Conservation (phyloP, 2,113 vertebrate species). For the Lontra canadensis region DNA sequence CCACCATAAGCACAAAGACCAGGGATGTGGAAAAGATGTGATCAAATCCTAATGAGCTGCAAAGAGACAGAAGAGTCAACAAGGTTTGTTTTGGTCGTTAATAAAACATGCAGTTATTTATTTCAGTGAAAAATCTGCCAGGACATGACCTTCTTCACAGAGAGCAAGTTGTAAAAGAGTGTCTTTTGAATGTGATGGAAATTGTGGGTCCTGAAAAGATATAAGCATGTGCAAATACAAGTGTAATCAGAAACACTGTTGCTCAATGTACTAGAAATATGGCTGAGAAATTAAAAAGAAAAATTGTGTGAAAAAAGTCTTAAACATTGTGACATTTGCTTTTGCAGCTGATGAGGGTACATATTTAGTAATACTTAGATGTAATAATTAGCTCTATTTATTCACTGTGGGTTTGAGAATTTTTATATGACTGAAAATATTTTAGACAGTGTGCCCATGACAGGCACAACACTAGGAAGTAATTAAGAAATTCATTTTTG, state of each 20-base stretch:
- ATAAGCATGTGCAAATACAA: background rate
- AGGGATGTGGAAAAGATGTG: background rate
- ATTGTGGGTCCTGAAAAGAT: background rate
- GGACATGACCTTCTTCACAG: background rate
- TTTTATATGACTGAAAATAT: background rate
- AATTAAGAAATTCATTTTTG: background rate
- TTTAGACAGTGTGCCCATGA: background rate
- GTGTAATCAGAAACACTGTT: background rate
- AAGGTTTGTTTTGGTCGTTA: background rate
- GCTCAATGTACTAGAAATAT: background rate
- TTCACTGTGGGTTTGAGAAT: background rate
- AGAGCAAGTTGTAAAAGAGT: background rate
- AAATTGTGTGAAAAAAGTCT: background rate
- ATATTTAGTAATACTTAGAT: conserved; percentile 8
- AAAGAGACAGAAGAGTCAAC: background rate
- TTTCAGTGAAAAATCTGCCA: background rate
- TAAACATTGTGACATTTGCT: background rate
- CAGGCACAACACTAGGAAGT: background rate
- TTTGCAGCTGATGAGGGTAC: background rate
- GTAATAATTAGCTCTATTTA: conserved; percentile 31
- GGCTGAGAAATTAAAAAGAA: background rate
- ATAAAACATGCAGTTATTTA: background rate
- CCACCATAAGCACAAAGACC: background rate
- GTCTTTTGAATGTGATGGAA: background rate
- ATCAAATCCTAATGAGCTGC: background rate